Conservation (phyloP, 1,140 invertebrate species). For the Zaprionus lachaisei region DNA sequence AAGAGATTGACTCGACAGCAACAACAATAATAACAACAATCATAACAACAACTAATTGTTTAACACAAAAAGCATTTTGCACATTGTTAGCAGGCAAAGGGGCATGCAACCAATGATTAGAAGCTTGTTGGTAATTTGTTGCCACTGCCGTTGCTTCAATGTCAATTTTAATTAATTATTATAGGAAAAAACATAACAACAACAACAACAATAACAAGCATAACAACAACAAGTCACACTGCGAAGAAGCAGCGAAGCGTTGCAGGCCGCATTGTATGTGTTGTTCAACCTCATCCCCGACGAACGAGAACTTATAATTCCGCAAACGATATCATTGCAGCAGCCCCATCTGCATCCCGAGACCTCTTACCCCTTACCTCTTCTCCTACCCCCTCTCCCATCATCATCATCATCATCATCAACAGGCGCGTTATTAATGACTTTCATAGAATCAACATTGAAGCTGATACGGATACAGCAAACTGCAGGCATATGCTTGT, state of each 20-base stretch:
- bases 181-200: conserved; percentile 49
- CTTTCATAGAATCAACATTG: conserved; percentile 58
- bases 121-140: conserved; percentile 76
- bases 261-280: conserved; percentile 40
- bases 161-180: conserved; percentile 82
- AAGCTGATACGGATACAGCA: conserved; percentile 8
- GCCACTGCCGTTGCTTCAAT: conserved; percentile 62
- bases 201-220: conserved; percentile 2
- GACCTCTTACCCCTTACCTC: background rate
- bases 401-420: conserved; percentile 43
- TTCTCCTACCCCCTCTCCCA: conserved; percentile 3
- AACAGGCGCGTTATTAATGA: conserved; percentile 72
- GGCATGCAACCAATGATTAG: conserved; percentile 77
- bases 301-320: conserved; percentile 64
- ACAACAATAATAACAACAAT: conserved; percentile 37
- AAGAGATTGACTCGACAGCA: conserved; percentile 30
- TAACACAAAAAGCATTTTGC: conserved; percentile 78
- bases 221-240: conserved; percentile 3
- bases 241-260: conserved; percentile 61
- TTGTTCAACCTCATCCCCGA: conserved; percentile 5
- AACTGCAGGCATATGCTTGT: background rate
- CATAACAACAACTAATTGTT: conserved; percentile 61
- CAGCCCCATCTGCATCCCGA: conserved; percentile 38
- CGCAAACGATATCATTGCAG: conserved; percentile 63
- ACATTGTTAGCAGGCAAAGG: conserved; percentile 73